Evolutionary conservation across 2,113 vertebrate species (phyloP), one percentile per base, ranked within the genome.

Genomic region (Charadrius vociferus): DNA sequence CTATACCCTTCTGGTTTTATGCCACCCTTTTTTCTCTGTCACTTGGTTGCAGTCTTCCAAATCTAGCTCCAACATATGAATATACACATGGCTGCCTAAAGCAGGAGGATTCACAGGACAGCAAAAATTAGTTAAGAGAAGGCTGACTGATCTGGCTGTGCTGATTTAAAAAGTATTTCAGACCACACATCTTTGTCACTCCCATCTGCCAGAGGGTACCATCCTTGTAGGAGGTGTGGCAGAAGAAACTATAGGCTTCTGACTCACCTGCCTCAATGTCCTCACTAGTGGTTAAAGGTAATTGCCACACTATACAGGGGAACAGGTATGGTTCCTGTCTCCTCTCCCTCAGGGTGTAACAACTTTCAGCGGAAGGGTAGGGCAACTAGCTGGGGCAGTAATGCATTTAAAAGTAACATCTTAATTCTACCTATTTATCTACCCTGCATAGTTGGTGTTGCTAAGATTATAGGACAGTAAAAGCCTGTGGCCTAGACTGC

Each of bases 261-360:
- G 95, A 96, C 66, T 95, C 90, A 73, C 22, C 58, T 56, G 52
- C 39, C 73, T 86, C 73, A 15, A 2, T 23, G 52, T 79, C 78
- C 90, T 92, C 70, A 41, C 30, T 62, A 20, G 74, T 94, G 90
- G 49, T 82, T 96, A 94, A 63, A 88, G 39, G 24, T 88, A 93
- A 91, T 92, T 94, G 96, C 71, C 81, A 82, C 29, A 20, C 87
- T 73, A 2, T 2, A 24, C 53, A 66, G 34, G 77, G 66, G 90
- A 96, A 72, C 32, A 77, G 62, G 41, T 66, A 67, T 0, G 5
- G 58, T 52, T 88, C 78, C 62, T 0, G 0, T 88, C 93, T 95
- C 37, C 30, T 79, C 78, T 94, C 81, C 95, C 87, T 94, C 71
- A 22, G 93, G 92, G 62, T 68, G 58, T 88, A 87, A 94, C 87